These are phyloP conservation scores for Trichogramma evanescens DNA, from an alignment of 2,888 invertebrate genomes.

Conservation along the genomic window DNA sequence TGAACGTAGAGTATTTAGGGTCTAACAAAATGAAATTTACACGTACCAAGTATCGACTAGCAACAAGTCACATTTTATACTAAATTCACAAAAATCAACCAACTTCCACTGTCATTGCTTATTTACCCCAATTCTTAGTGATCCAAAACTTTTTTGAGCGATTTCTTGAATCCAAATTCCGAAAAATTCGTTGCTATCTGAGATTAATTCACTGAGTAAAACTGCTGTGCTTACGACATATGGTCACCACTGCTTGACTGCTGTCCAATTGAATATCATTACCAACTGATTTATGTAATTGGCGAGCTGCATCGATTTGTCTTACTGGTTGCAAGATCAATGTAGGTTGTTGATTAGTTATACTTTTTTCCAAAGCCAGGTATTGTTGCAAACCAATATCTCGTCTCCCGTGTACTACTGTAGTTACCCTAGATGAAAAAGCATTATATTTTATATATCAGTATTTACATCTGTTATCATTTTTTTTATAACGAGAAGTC, in stretches of 20 bases:
- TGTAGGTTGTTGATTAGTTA: constrained; percentile 50
- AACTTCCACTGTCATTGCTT: constrained; percentile 52
- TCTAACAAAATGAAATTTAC: no score
- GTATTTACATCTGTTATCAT: neutral
- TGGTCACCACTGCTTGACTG: constrained; percentile 60
- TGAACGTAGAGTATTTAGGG: no score
- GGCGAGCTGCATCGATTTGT: constrained; percentile 45
- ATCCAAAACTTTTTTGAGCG: constrained; percentile 63
- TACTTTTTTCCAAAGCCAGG: constrained; percentile 49
- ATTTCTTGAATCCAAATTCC: constrained; percentile 66
- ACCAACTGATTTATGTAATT: constrained; percentile 57
- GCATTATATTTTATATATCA: neutral
- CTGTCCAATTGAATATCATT: constrained; percentile 64
- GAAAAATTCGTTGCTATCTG: constrained; percentile 70
- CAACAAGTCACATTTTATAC: constrained; percentile 59
- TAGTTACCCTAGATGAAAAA: constrained; percentile 36
- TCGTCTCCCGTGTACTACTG: constrained; percentile 42
- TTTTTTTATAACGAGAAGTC: neutral
- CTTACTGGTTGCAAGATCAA: constrained; percentile 53
- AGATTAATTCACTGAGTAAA: constrained; percentile 65
- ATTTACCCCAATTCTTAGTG: constrained; percentile 73
- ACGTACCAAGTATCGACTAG: constrained; percentile 63
- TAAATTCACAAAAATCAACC: constrained; percentile 51
- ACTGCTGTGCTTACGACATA: constrained; percentile 58
- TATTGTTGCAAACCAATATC: constrained; percentile 42